Evolutionary conservation across 1,140 invertebrate species (phyloP).

Genomic region (Ladona fulva): DNA sequence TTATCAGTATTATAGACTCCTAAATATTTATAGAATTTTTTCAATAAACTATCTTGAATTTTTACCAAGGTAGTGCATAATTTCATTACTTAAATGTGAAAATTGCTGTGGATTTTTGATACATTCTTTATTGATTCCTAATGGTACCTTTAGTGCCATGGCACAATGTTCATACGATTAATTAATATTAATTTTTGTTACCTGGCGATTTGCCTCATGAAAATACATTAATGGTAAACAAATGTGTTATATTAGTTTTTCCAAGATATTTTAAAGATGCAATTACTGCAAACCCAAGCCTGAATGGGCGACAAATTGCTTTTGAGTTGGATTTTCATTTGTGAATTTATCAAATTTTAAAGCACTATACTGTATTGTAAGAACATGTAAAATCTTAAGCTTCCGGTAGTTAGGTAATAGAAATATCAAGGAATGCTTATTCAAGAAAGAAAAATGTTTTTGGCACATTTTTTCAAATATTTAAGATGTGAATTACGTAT

Average conservation of each 20-base stretch:
- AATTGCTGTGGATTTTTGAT: not conserved
- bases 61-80: not conserved
- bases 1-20: slow-evolving; percentile 2
- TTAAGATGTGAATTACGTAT: not conserved
- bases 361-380: not conserved
- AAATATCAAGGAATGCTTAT: not conserved
- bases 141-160: not conserved
- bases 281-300: not conserved
- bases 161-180: not conserved
- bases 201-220: not conserved
- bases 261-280: not conserved
- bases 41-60: slow-evolving; percentile 3
- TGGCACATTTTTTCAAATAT: not conserved
- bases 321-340: too few species aligned
- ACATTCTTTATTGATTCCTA: slow-evolving; percentile 3
- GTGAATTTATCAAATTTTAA: too few species aligned
- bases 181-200: not conserved
- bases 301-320: too few species aligned
- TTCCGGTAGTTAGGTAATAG: not conserved
- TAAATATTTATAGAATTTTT: slow-evolving; percentile 5
- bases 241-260: not conserved
- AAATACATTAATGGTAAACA: not conserved
- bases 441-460: not conserved
- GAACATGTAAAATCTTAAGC: not conserved
- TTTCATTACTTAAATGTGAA: not conserved